A percentile compares a stretch with the other conserved stretches of the same genome.
These are phyloP conservation scores for Tylochromis polylepis DNA, from an alignment of 2,113 vertebrate genomes.

Conservation along the genomic window DNA sequence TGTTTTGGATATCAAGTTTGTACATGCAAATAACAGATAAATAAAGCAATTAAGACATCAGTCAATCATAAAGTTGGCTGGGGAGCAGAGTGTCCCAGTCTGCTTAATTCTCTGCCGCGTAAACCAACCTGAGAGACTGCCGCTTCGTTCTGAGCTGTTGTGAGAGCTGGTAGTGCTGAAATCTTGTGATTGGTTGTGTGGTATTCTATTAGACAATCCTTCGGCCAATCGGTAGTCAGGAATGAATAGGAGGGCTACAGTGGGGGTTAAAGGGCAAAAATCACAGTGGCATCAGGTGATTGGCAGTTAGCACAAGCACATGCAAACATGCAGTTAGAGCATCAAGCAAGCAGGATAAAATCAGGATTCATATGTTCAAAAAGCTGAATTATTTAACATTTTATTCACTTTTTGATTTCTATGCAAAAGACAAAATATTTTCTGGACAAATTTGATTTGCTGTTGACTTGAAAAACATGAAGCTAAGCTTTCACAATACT, in stretches of 20 bases:
- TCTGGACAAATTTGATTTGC: neutral
- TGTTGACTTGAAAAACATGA: neutral
- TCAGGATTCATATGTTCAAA: conserved; percentile 4
- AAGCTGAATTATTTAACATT: neutral
- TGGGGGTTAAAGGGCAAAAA: conserved; percentile 97
- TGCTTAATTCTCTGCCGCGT: conserved; percentile 57
- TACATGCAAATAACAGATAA: conserved; percentile 63
- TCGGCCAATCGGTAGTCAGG: conserved; percentile 99
- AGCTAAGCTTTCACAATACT: neutral
- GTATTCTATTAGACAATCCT: conserved; percentile 99
- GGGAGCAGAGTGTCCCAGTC: conserved; percentile 31
- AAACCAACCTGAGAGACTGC: conserved; percentile 99
- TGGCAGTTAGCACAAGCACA: conserved; percentile 93
- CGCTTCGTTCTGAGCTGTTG: conserved; percentile 99
- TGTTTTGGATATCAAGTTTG: conserved; percentile 12
- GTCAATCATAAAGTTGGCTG: conserved; percentile 44
- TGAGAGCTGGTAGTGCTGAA: conserved; percentile 99
- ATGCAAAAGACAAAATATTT: neutral
- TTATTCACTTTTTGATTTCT: neutral
- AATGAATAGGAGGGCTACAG: conserved; percentile 99
- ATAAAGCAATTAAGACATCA: conserved; percentile 55
- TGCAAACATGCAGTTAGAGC: conserved; percentile 94
- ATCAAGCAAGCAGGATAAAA: conserved; percentile 66
- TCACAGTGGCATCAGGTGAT: conserved; percentile 91
- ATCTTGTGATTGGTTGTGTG: conserved; percentile 99